Base-by-base conservation (phyloP, 2,888 invertebrate genomes). In the Chymomyza fuscimana region DNA sequence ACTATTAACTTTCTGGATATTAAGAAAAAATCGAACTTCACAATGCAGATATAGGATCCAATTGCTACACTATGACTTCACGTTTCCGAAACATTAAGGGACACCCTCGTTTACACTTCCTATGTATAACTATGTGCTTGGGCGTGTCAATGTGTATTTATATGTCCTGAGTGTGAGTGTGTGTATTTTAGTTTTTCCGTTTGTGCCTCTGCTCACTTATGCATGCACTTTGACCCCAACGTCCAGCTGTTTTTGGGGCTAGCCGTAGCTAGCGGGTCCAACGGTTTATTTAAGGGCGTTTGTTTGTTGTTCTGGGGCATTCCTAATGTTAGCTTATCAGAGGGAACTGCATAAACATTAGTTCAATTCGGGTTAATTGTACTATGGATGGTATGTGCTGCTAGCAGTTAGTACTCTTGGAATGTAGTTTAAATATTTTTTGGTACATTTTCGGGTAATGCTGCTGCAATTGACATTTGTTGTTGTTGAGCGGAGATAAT, bases 281-380 rank as follows among this genome's bases (percentile, higher is more conserved):
- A 40, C 40, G 12, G 40, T 40, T 40, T 40, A 40, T 40, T 40
- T 40, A 58, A 15, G 22, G 56, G 52, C 52, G 52, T 19, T n/a
- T 19, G 52, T 54, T 54, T 46, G 40, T 54, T 54, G 10, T 12
- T 54, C 22, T 25, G 22, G 22, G 19, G 10, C 25, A 25, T 25
- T 58, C 25, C 10, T 60, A 60, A 60, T 71, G 69, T 69, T 63
- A 64, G 75, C 83, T 80, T 87, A 83, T 83, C 87, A 65, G 83
- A 69, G 67, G 69, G 63, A 69, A 75, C 73, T 73, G 75, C 69
- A 72, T 70, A 77, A 73, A 71, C 78, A 88, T 78, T 86, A 72
- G 78, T 76, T 77, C 87, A 84, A 88, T 88, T 88, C 72, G 76
- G 87, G 88, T 85, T 85, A 85, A 85, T 88, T 85, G 87, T 79